Percentiles rank a stretch among this genome's conserved stretches.
These are phyloP conservation scores for Archocentrus centrarchus DNA, from an alignment of 2,113 vertebrate genomes.

Conservation along the genomic window DNA sequence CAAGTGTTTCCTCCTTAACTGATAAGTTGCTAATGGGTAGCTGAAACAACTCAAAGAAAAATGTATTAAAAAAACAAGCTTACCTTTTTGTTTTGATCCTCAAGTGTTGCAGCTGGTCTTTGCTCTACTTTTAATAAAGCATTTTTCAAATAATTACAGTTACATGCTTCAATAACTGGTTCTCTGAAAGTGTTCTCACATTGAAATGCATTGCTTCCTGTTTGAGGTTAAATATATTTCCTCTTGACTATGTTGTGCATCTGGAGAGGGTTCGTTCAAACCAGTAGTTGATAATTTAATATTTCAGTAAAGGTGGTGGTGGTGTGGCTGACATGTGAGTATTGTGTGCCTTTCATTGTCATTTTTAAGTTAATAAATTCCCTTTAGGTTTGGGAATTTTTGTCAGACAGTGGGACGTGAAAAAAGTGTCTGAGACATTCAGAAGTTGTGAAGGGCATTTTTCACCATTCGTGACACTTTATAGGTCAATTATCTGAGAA, in stretches of 20 bases:
- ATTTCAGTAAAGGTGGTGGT: neutral
- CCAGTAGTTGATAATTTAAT: neutral
- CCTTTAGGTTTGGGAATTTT: neutral
- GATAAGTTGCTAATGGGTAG: neutral
- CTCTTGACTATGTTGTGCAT: neutral
- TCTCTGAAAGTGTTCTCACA: neutral
- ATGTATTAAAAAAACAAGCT: neutral
- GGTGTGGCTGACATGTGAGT: neutral
- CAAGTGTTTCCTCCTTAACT: neutral
- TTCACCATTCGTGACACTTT: neutral
- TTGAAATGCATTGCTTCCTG: neutral
- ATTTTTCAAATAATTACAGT: neutral
- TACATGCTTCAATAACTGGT: neutral
- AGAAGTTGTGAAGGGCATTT: neutral
- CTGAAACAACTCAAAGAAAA: neutral
- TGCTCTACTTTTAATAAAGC: neutral
- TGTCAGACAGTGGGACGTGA: neutral
- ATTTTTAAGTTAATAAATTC: neutral
- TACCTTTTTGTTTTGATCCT: neutral
- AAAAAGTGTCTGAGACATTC: neutral
- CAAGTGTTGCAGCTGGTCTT: constrained; percentile 7
- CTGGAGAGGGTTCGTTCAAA: neutral
- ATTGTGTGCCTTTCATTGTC: neutral
- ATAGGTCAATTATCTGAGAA: neutral
- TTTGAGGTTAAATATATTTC: neutral